These are phyloP conservation scores for Calliopsis andreniformis DNA, from an alignment of 1,140 invertebrate species.

Conservation along the genomic window DNA sequence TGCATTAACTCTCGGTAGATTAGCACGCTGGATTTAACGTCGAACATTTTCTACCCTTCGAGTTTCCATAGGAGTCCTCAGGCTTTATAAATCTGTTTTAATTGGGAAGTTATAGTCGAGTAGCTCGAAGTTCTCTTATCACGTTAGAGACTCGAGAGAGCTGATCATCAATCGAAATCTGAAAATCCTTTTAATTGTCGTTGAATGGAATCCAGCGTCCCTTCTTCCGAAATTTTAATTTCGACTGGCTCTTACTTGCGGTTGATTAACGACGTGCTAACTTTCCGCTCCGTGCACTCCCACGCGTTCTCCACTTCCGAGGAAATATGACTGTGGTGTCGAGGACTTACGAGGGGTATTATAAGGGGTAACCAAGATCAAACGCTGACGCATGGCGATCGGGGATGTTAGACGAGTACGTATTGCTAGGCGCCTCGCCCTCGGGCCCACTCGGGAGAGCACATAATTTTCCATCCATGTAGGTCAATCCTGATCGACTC, in stretches of 20 bases:
- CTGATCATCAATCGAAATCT: too few relatives aligned
- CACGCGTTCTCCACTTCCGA: not conserved
- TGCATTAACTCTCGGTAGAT: not conserved
- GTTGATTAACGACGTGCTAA: too few relatives aligned
- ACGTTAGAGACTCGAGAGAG: too few relatives aligned
- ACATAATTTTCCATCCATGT: constrained; percentile 44
- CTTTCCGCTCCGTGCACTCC: not conserved
- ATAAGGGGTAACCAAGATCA: constrained; percentile 50
- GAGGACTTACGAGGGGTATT: constrained; percentile 30
- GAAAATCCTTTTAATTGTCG: too few relatives aligned
- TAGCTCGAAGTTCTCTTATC: too few relatives aligned
- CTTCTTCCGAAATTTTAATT: too few relatives aligned
- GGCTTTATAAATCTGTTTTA: too few relatives aligned
- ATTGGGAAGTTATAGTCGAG: too few relatives aligned
- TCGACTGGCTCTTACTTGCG: too few relatives aligned
- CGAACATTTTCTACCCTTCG: too few relatives aligned
- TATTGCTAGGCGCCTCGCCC: not conserved
- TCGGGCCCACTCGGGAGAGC: constrained; percentile 3
- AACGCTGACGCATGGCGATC: constrained; percentile 27
- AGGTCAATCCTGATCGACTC: constrained; percentile 4
- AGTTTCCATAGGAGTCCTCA: too few relatives aligned
- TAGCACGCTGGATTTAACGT: not conserved
- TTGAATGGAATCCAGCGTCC: too few relatives aligned
- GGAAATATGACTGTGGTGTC: constrained; percentile 9
- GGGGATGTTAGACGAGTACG: constrained; percentile 4